A percentile compares a stretch with the other conserved stretches of the same genome.
Evolutionary conservation across 2,113 vertebrate species (phyloP).

Genomic region (Zosterops japonicus): DNA sequence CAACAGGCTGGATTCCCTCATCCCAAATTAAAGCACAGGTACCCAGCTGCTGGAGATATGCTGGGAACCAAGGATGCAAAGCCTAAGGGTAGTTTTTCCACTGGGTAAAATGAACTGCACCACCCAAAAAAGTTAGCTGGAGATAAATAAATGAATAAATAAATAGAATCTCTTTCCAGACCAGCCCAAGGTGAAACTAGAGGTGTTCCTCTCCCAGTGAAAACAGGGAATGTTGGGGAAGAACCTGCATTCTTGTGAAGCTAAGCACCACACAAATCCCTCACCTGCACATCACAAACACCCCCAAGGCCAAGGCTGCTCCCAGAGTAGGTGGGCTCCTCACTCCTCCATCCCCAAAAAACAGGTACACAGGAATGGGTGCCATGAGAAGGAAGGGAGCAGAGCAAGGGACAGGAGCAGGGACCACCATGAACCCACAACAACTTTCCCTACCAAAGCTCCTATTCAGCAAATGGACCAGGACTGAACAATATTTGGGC

Average conservation of each 20-base stretch:
- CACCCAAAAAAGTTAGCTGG: no score
- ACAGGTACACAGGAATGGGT: accelerated
- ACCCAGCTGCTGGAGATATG: no score
- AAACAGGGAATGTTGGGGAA: not conserved
- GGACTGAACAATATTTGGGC: not conserved
- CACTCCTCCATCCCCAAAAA: not conserved
- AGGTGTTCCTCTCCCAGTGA: not conserved
- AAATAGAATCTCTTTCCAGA: not conserved
- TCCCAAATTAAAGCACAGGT: not conserved
- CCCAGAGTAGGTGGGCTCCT: not conserved
- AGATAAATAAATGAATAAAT: not conserved
- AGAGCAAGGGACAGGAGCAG: not conserved
- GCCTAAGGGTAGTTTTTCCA: not conserved
- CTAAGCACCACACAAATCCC: not conserved
- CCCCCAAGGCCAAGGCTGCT: not conserved
- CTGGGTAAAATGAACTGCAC: not conserved
- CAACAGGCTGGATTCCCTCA: accelerated
- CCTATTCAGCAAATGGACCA: accelerated
- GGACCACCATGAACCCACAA: accelerated
- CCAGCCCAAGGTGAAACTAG: not conserved
- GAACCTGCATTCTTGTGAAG: not conserved
- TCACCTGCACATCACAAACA: not conserved
- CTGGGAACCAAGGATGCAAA: not conserved
- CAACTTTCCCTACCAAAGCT: not conserved
- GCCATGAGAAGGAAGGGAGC: not conserved